Evolutionary conservation across 2,888 invertebrate species (phyloP).

Genomic region (Spilarctia lutea): DNA sequence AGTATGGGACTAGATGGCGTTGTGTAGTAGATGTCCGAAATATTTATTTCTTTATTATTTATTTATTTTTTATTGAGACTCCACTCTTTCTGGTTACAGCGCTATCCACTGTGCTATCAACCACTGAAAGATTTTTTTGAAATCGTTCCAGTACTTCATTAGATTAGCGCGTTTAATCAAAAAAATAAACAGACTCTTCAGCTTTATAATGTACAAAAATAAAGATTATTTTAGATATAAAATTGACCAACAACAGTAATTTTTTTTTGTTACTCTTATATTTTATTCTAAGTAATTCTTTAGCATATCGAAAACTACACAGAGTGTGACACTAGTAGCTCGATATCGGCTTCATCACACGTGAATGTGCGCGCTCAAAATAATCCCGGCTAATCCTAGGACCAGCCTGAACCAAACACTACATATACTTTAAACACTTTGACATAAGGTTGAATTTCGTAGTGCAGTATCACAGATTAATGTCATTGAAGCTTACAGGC

Average conservation of each 20-base stretch:
- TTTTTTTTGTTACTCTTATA: background rate
- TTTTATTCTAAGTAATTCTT: background rate
- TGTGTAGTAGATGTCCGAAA: too few relatives aligned
- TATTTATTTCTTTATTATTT: too few relatives aligned
- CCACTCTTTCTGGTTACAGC: too few relatives aligned
- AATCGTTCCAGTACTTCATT: background rate
- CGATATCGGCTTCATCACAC: slow-evolving; percentile 7
- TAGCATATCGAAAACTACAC: background rate
- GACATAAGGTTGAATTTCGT: background rate
- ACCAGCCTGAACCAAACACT: background rate
- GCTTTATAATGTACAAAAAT: too few relatives aligned
- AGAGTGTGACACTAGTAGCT: too few relatives aligned
- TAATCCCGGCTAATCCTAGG: slow-evolving; percentile 12
- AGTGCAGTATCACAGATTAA: slow-evolving; percentile 16
- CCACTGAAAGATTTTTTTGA: too few relatives aligned
- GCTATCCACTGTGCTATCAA: too few relatives aligned
- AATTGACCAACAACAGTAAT: background rate
- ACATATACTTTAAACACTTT: background rate
- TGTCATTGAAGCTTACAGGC: slow-evolving; percentile 41
- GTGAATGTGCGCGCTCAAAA: slow-evolving; percentile 13
- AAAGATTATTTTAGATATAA: background rate
- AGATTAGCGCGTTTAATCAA: background rate
- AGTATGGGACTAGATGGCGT: too few relatives aligned
- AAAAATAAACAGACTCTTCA: too few relatives aligned
- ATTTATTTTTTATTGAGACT: too few relatives aligned